phyloP scores from a whole-genome alignment of 1,140 invertebrate species.

The Drosophila dunni region DNA sequence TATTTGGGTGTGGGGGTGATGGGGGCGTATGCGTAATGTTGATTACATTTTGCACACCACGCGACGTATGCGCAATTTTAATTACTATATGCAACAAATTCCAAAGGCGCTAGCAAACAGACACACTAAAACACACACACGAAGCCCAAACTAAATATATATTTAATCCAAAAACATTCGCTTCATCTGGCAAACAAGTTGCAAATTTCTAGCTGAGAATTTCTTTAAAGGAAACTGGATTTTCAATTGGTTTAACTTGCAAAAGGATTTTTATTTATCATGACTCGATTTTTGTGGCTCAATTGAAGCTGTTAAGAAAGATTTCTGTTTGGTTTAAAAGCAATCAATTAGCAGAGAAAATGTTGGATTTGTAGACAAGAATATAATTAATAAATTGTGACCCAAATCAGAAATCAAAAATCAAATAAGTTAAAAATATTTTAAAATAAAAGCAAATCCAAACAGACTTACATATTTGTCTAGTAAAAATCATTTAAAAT shows the following conservation, averaged over 20 bases:
- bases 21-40: slow-evolving; percentile 34
- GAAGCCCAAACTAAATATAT: neutral
- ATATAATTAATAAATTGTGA: too few relatives aligned
- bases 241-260: slow-evolving; percentile 3
- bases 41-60: slow-evolving; percentile 19
- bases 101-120: slow-evolving; percentile 11
- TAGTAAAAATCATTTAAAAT: neutral
- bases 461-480: neutral
- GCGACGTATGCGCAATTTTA: slow-evolving; percentile 46
- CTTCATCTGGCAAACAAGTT: slow-evolving; percentile 8
- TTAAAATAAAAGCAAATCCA: neutral
- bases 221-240: neutral
- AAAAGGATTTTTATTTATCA: neutral
- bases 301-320: too few relatives aligned
- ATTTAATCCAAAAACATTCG: neutral
- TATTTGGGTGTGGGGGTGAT: too few relatives aligned
- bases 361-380: neutral
- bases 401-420: neutral
- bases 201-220: slow-evolving; percentile 4
- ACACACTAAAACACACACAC: neutral
- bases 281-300: neutral
- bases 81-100: slow-evolving; percentile 43
- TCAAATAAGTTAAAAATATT: neutral
- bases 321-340: neutral
- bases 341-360: too few relatives aligned